Evolutionary conservation across 1,140 invertebrate species (phyloP), one percentile per base, ranked within the genome.

Genomic region (Homarus americanus): DNA sequence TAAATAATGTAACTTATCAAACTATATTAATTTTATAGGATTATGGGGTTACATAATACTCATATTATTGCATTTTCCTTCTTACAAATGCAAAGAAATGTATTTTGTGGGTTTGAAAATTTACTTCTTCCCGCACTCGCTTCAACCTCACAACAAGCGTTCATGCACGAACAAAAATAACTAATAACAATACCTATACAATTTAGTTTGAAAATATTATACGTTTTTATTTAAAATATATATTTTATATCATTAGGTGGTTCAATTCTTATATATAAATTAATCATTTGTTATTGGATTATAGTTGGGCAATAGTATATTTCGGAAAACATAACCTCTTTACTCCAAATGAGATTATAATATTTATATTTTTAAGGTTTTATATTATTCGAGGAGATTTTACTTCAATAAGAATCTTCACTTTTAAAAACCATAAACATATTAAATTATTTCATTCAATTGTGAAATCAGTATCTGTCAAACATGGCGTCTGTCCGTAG

Each of bases 401-500:
- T 49, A 58, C 20, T 58, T 4, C 17, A 58, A 58, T 69, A 9
- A 69, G 9, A 69, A 5, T 1, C 3, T 69, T 28, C 17, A 63
- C 10, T 2, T 28, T 24, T 9, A 24, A 69, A 69, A 1, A 69
- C 12, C 63, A 69, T 9, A 24, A 69, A 1, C 28, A 78, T 36
- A 38, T n/a, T 58, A 79, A 80, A 82, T 72, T 82, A 86, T 58
- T 63, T 76, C 32, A 9, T 58, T 58, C 72, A 87, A 28, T 41
- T 28, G 38, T 40, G 41, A 78, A n/a, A 90, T 87, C 92, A 92
- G 92, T 92, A 83, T 85, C 85, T 92, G 87, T 92, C 92, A 87
- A 92, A 92, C 86, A 92, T 92, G 92, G 92, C 92, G 92, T 89
- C 91, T 73, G 86, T 91, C 85, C 72, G 91, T 79, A 87, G 91